phyloP scores from a whole-genome alignment of 2,113 vertebrate genomes.

The Ardeotis arabs region DNA sequence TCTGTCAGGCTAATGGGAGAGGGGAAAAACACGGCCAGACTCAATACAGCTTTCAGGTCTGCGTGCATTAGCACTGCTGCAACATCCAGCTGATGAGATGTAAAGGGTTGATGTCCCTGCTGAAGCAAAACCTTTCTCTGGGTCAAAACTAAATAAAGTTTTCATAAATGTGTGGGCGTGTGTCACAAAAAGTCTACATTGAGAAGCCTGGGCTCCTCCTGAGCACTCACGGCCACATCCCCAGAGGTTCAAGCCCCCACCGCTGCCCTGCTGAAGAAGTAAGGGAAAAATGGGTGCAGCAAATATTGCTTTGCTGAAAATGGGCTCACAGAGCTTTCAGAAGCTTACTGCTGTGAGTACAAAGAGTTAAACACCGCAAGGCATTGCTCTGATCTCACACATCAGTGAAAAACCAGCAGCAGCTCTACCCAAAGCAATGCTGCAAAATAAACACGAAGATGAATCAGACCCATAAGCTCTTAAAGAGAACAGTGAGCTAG shows the following conservation, averaged over 20 bases:
- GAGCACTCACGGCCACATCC: background rate
- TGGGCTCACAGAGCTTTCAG: background rate
- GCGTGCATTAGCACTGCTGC: background rate
- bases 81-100: background rate
- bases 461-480: background rate
- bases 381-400: constrained; percentile 51
- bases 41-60: background rate
- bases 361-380: constrained; percentile 51
- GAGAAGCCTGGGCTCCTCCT: background rate
- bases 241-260: background rate
- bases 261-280: background rate
- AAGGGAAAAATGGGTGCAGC: rapidly evolving
- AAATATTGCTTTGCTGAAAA: background rate
- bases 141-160: background rate
- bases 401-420: constrained; percentile 46
- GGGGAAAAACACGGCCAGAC: background rate
- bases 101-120: background rate
- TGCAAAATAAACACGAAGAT: background rate
- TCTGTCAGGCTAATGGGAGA: background rate
- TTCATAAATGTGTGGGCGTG: background rate
- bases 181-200: background rate
- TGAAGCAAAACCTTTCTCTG: background rate
- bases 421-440: constrained; percentile 34
- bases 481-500: constrained; percentile 6
- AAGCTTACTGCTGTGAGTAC: background rate